Percentiles rank a stretch among this genome's conserved stretches.
These are phyloP conservation scores for Gallinago jamesoni DNA, from an alignment of 2,113 vertebrate species.

Conservation along the genomic window DNA sequence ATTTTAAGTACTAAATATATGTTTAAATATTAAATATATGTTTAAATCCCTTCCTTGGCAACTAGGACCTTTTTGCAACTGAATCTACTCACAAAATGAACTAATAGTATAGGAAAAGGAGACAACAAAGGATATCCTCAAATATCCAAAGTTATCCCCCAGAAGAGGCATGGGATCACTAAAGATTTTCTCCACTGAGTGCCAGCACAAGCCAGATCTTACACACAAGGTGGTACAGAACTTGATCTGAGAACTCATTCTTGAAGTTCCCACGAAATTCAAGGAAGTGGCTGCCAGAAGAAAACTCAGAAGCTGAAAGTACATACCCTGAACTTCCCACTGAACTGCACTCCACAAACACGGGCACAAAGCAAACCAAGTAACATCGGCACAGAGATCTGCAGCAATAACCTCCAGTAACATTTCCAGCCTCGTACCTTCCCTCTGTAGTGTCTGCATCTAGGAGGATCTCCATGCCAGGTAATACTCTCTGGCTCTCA, in stretches of 20 bases:
- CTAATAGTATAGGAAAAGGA: neutral
- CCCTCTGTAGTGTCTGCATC: neutral
- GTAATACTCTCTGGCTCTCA: neutral
- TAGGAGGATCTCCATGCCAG: neutral
- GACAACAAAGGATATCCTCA: neutral
- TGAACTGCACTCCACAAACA: neutral
- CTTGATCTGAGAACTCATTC: neutral
- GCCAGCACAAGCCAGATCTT: neutral
- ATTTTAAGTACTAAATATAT: neutral
- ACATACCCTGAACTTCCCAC: neutral
- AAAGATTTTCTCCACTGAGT: neutral
- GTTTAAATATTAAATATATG: neutral
- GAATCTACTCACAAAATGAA: neutral
- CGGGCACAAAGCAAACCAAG: neutral
- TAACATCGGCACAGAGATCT: neutral
- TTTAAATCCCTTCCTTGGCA: neutral
- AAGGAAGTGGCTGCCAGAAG: neutral
- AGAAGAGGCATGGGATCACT: neutral
- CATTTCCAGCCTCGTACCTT: neutral
- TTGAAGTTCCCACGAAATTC: neutral
- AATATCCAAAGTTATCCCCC: neutral
- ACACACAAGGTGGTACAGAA: fast-evolving
- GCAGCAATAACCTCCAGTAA: neutral
- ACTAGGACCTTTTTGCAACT: neutral
- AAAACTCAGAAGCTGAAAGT: neutral